Percentiles rank a stretch among this genome's conserved stretches.
Evolutionary conservation across 2,888 invertebrate species (phyloP).

Genomic region (Lymantria dispar): DNA sequence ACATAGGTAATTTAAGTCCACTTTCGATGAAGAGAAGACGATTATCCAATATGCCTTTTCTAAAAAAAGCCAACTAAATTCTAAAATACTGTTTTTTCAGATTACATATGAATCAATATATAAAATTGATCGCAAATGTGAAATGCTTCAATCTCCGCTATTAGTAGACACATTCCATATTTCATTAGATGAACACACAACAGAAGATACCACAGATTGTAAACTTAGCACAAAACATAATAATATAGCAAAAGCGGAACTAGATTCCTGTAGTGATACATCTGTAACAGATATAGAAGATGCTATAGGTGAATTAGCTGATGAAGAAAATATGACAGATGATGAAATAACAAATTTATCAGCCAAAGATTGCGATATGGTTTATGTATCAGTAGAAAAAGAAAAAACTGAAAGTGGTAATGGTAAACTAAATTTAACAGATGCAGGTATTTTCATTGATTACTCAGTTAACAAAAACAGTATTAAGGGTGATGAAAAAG

Average conservation of each 20-base stretch:
- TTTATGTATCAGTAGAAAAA: background rate
- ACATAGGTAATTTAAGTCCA: no score
- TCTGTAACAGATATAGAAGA: slow-evolving; percentile 12
- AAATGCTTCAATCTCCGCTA: slow-evolving; percentile 43
- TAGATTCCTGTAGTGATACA: slow-evolving; percentile 17
- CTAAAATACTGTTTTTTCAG: slow-evolving; percentile 23
- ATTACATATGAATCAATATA: slow-evolving; percentile 53
- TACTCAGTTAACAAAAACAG: slow-evolving; percentile 2
- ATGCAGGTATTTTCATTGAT: background rate
- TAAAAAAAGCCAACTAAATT: no score
- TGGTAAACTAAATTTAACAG: background rate
- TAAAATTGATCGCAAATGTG: slow-evolving; percentile 42
- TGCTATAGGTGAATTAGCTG: slow-evolving; percentile 1
- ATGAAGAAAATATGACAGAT: slow-evolving; percentile 7
- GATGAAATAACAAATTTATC: background rate
- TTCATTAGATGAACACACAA: slow-evolving; percentile 37
- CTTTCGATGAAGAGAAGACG: no score
- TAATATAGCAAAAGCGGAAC: slow-evolving; percentile 12
- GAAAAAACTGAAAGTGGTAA: background rate
- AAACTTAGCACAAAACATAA: slow-evolving; percentile 5
- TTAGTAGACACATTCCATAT: slow-evolving; percentile 30
- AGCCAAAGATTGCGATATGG: background rate
- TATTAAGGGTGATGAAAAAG: slow-evolving; percentile 8
- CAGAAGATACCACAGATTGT: slow-evolving; percentile 15
- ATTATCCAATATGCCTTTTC: no score